Evolutionary conservation across 2,113 vertebrate species (phyloP).

Genomic region (Neotoma lepida): DNA sequence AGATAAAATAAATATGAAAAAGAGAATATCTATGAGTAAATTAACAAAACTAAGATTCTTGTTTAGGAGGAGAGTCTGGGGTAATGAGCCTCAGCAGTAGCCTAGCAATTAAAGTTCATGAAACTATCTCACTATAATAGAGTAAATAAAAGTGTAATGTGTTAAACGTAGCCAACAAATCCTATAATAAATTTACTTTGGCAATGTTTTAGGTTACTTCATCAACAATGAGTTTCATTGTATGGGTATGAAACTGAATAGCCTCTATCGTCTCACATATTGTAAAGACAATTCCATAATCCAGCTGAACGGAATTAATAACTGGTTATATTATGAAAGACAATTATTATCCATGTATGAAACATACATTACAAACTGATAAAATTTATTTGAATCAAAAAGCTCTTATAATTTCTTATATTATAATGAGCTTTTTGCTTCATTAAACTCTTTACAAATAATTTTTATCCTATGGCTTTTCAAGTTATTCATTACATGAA

Average conservation of each 20-base stretch:
- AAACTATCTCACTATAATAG: neutral
- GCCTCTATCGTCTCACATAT: neutral
- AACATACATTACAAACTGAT: neutral
- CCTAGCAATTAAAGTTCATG: neutral
- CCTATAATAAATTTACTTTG: neutral
- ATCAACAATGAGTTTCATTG: neutral
- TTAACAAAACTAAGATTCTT: neutral
- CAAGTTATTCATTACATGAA: neutral
- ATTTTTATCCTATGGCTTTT: neutral
- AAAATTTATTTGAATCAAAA: neutral
- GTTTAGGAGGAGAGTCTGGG: neutral
- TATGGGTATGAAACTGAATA: neutral
- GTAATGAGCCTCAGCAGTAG: neutral
- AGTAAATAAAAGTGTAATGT: neutral
- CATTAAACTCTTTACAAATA: constrained; percentile 29
- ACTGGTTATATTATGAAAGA: neutral
- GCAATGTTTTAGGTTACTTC: neutral
- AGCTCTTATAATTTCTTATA: constrained; percentile 5
- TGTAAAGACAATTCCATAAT: constrained; percentile 12
- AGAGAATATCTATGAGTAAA: rapidly evolving
- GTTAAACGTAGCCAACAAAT: neutral
- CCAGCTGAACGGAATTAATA: constrained; percentile 21
- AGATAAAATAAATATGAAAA: neutral
- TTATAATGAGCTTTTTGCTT: neutral
- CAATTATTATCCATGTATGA: neutral